A percentile compares a stretch with the other conserved stretches of the same genome.
phyloP scores from a whole-genome alignment of 1,140 invertebrate species.

The Papilio glaucus region DNA sequence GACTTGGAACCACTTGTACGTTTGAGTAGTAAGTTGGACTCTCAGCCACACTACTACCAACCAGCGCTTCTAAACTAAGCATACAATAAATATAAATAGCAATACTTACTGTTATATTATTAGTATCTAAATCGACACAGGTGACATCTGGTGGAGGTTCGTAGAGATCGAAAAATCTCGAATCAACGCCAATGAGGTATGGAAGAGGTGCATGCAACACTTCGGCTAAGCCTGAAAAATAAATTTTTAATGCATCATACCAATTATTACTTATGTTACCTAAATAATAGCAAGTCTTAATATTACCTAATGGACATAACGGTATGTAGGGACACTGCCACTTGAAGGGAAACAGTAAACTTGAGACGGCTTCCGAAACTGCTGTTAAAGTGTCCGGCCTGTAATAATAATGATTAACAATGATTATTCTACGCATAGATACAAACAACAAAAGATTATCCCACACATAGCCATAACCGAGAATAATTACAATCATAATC shows the following conservation, averaged over 20 bases:
- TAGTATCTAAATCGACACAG: slow-evolving; percentile 99
- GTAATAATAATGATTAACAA: slow-evolving; percentile 47
- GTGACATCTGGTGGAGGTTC: slow-evolving; percentile 98
- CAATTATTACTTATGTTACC: background rate
- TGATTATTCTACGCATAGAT: too few species aligned
- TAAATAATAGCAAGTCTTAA: background rate
- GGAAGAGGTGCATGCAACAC: slow-evolving; percentile 98
- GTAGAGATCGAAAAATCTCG: slow-evolving; percentile 98
- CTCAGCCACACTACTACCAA: too few species aligned
- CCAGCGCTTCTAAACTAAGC: too few species aligned
- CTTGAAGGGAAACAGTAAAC: slow-evolving; percentile 98
- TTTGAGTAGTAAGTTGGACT: too few species aligned
- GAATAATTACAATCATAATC: too few species aligned
- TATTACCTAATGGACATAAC: slow-evolving; percentile 94
- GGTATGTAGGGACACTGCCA: slow-evolving; percentile 99
- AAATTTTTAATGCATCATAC: background rate
- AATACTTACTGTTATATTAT: slow-evolving; percentile 91
- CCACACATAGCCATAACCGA: too few species aligned
- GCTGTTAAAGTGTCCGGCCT: slow-evolving; percentile 97
- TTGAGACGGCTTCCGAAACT: slow-evolving; percentile 99
- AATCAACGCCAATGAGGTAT: slow-evolving; percentile 98
- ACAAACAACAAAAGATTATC: too few species aligned
- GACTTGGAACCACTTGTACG: too few species aligned
- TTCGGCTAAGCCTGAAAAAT: slow-evolving; percentile 86
- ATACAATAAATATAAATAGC: background rate